Conservation (phyloP, 2,888 invertebrate genomes). For the Lepeophtheirus nordmannii region DNA sequence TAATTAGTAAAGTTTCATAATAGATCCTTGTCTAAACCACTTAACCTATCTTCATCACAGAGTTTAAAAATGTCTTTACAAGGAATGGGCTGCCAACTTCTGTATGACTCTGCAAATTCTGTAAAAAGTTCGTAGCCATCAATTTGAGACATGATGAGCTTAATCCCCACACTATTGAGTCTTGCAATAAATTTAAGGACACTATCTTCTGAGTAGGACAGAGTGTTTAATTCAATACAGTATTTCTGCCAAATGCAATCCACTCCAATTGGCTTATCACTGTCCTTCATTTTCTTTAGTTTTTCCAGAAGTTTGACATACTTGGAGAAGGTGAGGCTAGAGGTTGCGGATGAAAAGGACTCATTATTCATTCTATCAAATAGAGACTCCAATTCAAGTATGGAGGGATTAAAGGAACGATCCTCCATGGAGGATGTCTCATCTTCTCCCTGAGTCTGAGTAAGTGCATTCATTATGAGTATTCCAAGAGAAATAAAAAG, state of each 20-base stretch:
- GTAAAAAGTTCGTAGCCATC: not conserved
- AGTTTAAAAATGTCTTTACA: constrained; percentile 2
- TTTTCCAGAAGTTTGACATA: not conserved
- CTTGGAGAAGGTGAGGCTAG: not conserved
- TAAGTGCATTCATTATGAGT: not conserved
- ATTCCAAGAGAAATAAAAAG: not conserved
- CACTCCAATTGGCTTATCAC: not conserved
- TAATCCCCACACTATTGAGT: not conserved
- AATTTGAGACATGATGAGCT: not conserved
- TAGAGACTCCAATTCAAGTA: not conserved
- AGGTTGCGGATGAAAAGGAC: not conserved
- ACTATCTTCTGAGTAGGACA: not conserved
- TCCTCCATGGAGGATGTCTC: not conserved
- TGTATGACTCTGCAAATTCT: not conserved
- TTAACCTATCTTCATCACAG: not conserved
- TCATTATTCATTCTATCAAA: not conserved
- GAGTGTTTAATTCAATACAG: not conserved
- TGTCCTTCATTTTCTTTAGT: not conserved
- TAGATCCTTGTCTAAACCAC: too few relatives aligned
- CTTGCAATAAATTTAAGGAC: not conserved
- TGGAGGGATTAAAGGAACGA: not conserved
- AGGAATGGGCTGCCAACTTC: not conserved
- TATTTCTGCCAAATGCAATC: not conserved
- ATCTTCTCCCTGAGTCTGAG: not conserved
- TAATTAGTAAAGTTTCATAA: too few relatives aligned